phyloP scores from a whole-genome alignment of 1,140 invertebrate genomes.

The Caenorhabditis inopinata region DNA sequence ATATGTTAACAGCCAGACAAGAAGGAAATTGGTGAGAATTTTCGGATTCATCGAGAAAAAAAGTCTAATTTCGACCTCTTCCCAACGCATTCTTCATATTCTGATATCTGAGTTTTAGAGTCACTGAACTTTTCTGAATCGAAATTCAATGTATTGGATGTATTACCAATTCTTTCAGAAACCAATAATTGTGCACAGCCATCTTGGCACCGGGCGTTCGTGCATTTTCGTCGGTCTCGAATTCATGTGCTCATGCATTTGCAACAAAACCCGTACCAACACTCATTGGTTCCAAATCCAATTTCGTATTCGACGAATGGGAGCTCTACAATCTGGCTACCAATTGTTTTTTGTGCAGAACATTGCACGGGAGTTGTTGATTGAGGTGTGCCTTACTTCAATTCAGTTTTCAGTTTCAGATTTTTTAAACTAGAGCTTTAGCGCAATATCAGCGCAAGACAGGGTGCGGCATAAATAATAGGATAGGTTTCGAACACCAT shows the following conservation, averaged over 20 bases:
- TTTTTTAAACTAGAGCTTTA: too few species aligned
- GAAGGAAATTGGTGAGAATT: too few species aligned
- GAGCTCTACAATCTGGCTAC: background rate
- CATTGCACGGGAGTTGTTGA: background rate
- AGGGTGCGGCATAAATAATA: too few species aligned
- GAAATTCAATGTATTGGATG: too few species aligned
- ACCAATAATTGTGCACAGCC: background rate
- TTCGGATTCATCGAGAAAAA: too few species aligned
- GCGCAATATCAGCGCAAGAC: too few species aligned
- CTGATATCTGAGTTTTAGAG: background rate
- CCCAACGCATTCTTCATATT: background rate
- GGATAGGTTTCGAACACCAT: too few species aligned
- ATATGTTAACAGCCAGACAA: background rate
- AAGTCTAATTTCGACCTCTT: background rate
- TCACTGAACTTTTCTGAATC: too few species aligned
- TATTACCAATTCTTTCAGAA: background rate
- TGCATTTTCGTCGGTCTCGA: background rate
- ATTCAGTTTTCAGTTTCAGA: too few species aligned
- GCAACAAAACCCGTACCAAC: background rate
- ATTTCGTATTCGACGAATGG: background rate
- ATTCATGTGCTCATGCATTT: background rate
- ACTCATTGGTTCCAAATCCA: background rate
- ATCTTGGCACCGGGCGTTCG: background rate
- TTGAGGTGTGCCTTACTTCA: background rate
- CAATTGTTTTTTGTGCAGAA: background rate